These are phyloP conservation scores for Allolobophora icterica DNA, from an alignment of 2,888 invertebrate genomes.

Conservation along the genomic window DNA sequence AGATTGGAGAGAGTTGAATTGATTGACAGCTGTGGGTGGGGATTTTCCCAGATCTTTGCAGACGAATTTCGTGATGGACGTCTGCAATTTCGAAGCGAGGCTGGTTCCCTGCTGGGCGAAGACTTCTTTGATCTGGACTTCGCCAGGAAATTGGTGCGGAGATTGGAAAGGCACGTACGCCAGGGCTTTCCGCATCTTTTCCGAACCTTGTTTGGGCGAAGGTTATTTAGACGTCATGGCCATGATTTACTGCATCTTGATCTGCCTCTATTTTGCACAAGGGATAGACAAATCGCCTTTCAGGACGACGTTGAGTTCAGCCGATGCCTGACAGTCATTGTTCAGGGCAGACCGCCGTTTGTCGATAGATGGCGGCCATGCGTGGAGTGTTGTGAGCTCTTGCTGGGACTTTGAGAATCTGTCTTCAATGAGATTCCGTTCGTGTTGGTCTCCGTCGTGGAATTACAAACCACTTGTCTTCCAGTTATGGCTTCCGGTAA, in stretches of 20 bases:
- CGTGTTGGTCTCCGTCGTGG: background rate
- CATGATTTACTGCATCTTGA: slow-evolving; percentile 6
- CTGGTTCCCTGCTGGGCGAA: background rate
- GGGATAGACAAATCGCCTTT: background rate
- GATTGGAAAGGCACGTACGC: background rate
- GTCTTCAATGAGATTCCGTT: background rate
- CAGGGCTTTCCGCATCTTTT: background rate
- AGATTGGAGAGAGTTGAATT: background rate
- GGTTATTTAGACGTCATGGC: slow-evolving; percentile 9
- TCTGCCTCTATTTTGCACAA: background rate
- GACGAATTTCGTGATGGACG: background rate
- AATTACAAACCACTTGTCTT: background rate
- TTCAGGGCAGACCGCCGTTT: background rate
- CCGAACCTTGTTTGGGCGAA: background rate
- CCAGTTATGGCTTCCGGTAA: background rate
- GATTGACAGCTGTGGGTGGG: background rate
- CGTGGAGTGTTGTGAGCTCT: background rate
- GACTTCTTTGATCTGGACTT: background rate
- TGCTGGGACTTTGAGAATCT: background rate
- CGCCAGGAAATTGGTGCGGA: background rate
- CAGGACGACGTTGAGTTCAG: background rate
- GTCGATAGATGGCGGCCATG: background rate
- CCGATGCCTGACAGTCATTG: background rate
- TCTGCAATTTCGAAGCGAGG: background rate
- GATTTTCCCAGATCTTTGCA: background rate